Evolutionary conservation across 2,888 invertebrate genomes (phyloP).

Genomic region (Nesidiocoris tenuis): DNA sequence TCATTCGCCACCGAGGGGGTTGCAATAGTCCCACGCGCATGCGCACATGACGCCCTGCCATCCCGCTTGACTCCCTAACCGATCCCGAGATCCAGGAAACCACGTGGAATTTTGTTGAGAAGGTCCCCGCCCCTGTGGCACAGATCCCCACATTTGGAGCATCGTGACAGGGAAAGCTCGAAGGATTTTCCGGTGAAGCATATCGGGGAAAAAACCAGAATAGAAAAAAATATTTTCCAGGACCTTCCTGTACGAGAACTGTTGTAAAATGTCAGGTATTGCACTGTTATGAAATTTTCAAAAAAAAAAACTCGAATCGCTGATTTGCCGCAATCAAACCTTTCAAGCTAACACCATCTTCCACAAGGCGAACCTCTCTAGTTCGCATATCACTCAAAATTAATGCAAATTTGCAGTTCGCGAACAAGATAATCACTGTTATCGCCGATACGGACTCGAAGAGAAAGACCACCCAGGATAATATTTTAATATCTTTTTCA

Average conservation of each 20-base stretch:
- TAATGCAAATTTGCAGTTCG: not conserved
- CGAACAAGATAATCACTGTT: not conserved
- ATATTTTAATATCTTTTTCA: not conserved
- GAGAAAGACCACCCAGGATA: not conserved
- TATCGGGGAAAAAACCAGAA: no score
- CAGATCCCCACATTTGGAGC: no score
- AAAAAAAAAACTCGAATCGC: no score
- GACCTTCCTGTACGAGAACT: no score
- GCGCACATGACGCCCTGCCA: no score
- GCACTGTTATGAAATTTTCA: no score
- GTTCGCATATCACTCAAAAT: not conserved
- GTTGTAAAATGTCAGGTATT: no score
- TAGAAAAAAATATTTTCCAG: no score
- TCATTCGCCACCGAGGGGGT: not conserved
- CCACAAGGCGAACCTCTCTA: not conserved
- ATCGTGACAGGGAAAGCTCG: no score
- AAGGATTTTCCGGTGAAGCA: no score
- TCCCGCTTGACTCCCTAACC: not conserved
- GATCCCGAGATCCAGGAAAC: not conserved
- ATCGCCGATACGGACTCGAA: not conserved
- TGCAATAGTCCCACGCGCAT: not conserved
- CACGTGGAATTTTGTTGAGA: constrained; percentile 30
- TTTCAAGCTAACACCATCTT: no score
- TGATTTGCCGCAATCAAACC: no score
- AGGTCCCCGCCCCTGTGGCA: not conserved